phyloP scores from a whole-genome alignment of 2,113 vertebrate genomes.

The human region GRCh38 chr11:8938001-8938500 shows the following conservation, averaged over 20 bases:
- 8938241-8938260: not conserved
- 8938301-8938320: no score
- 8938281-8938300: no score
- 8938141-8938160: slow-evolving; percentile 77
- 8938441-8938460: no score
- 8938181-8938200: slow-evolving; percentile 51
- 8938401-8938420: no score
- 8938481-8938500: no score
- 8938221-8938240: not conserved
- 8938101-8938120: slow-evolving; percentile 73
- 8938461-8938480: no score
- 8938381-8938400: no score
- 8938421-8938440: no score
- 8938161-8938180: slow-evolving; percentile 81
- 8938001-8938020: slow-evolving; percentile 81
- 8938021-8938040: slow-evolving; percentile 75
- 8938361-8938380: no score
- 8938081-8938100: slow-evolving; percentile 70
- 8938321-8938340: no score
- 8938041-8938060: slow-evolving; percentile 73
- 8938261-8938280: no score
- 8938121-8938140: slow-evolving; percentile 72
- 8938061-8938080: slow-evolving; percentile 81
- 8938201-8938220: not conserved
- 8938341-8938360: no score